These are phyloP conservation scores for Ibidorhyncha struthersii DNA, from an alignment of 2,113 vertebrate species.

Conservation along the genomic window DNA sequence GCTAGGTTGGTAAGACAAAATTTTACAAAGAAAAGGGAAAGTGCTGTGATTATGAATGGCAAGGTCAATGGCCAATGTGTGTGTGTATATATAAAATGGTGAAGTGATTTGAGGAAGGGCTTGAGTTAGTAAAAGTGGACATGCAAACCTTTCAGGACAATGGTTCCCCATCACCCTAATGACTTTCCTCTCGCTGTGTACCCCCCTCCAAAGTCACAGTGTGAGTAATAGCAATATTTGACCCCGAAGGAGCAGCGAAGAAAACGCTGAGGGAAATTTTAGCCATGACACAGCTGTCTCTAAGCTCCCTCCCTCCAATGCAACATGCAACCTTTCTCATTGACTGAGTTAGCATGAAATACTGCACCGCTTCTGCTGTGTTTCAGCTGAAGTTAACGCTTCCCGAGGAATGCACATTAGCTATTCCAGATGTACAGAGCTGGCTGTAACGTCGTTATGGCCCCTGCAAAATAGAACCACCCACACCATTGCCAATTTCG, in stretches of 20 bases:
- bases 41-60: background rate
- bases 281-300: background rate
- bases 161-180: background rate
- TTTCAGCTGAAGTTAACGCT: slow-evolving; percentile 29
- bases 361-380: background rate
- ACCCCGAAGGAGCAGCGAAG: background rate
- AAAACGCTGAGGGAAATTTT: background rate
- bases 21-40: background rate
- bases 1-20: background rate
- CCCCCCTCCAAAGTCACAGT: background rate
- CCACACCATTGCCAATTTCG: slow-evolving; percentile 49
- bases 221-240: background rate
- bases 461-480: slow-evolving; percentile 63
- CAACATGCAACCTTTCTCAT: background rate
- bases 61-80: rapidly evolving
- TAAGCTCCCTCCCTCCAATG: background rate
- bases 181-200: background rate
- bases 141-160: background rate
- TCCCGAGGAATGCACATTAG: slow-evolving; percentile 48
- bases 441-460: slow-evolving; percentile 7
- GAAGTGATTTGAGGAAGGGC: background rate
- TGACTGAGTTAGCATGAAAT: background rate
- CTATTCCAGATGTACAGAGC: slow-evolving; percentile 61
- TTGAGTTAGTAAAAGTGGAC: background rate
- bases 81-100: background rate